A percentile compares a stretch with the other conserved stretches of the same genome.
These are phyloP conservation scores for Masticophis lateralis DNA, from an alignment of 2,797 vertebrate species.

Conservation along the genomic window DNA sequence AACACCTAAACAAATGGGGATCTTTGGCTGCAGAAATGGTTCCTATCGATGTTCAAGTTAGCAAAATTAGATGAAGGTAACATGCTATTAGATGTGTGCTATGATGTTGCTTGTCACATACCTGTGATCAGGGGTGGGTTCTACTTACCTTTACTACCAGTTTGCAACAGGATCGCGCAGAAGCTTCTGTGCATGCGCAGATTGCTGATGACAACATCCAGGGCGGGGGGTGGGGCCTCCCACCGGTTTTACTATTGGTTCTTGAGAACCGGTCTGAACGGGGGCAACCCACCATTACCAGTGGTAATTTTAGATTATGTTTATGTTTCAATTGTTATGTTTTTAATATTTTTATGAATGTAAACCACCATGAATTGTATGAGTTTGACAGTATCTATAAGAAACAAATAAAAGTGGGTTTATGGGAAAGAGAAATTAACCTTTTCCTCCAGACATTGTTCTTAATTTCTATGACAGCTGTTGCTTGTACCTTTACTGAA, in stretches of 20 bases:
- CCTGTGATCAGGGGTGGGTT: neutral
- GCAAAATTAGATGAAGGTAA: neutral
- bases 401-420: neutral
- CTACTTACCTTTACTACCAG: too few relatives aligned
- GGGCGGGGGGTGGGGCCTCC: too few relatives aligned
- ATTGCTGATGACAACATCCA: too few relatives aligned
- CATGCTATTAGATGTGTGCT: neutral
- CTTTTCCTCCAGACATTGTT: neutral
- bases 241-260: fast-evolving
- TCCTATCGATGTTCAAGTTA: neutral
- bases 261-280: too few relatives aligned
- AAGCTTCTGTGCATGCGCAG: too few relatives aligned
- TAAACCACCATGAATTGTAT: neutral
- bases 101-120: neutral
- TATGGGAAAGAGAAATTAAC: neutral
- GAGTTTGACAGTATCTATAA: neutral
- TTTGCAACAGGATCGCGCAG: too few relatives aligned
- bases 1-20: neutral
- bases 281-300: too few relatives aligned
- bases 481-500: neutral
- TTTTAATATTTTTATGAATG: neutral
- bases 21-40: neutral
- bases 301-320: neutral
- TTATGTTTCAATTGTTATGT: neutral
- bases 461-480: neutral